Evolutionary conservation across 2,113 vertebrate species (phyloP).

Genomic region (Hemiprocne comata): DNA sequence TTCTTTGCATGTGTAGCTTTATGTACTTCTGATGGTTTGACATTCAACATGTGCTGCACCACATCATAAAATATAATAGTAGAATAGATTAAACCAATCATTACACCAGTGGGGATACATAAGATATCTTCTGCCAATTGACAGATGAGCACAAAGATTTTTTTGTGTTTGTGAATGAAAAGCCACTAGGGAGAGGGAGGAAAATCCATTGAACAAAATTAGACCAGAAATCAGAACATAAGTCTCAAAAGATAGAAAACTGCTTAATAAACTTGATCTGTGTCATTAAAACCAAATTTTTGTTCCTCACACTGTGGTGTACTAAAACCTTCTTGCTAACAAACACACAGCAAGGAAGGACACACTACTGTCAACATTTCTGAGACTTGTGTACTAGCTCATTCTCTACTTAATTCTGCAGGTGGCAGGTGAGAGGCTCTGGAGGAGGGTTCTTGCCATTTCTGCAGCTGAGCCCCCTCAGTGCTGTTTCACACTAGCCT

Average conservation of each 20-base stretch:
- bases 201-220: neutral
- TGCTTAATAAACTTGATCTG: neutral
- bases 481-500: neutral
- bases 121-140: neutral
- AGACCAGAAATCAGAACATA: neutral
- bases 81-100: neutral
- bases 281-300: neutral
- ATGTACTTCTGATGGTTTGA: neutral
- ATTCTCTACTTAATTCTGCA: neutral
- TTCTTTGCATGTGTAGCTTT: neutral
- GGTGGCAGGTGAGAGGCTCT: neutral
- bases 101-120: neutral
- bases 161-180: neutral
- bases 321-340: neutral
- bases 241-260: neutral
- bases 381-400: rapidly evolving
- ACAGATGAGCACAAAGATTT: neutral
- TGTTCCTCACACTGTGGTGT: neutral
- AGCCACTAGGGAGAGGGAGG: neutral
- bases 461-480: neutral
- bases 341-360: neutral
- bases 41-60: neutral
- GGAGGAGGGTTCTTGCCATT: neutral
- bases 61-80: neutral
- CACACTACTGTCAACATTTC: neutral